phyloP scores from a whole-genome alignment of 2,888 invertebrate species.

The Athalia cordata region DNA sequence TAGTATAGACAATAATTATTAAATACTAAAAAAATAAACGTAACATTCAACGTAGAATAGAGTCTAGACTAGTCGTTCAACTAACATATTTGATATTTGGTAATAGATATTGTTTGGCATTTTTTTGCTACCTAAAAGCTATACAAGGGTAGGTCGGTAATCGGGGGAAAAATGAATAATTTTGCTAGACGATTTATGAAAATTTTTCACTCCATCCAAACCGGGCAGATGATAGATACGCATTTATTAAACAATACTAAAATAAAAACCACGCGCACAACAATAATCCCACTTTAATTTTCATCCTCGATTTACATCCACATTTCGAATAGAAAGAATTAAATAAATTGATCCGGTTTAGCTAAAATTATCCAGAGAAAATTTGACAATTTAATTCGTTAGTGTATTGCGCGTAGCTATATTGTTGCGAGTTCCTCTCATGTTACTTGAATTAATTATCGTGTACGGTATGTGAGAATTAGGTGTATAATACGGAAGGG shows the following conservation, averaged over 20 bases:
- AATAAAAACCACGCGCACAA: too few species aligned
- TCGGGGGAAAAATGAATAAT: not conserved
- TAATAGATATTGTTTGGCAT: slow-evolving; percentile 38
- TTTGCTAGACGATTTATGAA: not conserved
- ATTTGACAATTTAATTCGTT: slow-evolving; percentile 41
- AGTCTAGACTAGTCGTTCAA: slow-evolving; percentile 43
- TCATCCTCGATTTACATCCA: too few species aligned
- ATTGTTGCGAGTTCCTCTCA: not conserved
- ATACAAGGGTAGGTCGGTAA: too few species aligned
- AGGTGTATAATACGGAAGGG: slow-evolving; percentile 13
- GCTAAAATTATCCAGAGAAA: not conserved
- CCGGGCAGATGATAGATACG: too few species aligned
- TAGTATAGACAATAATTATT: slow-evolving; percentile 5
- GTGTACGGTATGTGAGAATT: not conserved
- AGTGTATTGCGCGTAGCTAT: not conserved
- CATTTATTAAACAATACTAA: too few species aligned
- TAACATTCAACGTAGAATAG: slow-evolving; percentile 43
- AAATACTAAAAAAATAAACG: slow-evolving; percentile 32
- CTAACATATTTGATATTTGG: slow-evolving; percentile 35
- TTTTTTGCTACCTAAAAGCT: slow-evolving; percentile 15
- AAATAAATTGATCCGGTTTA: slow-evolving; percentile 32
- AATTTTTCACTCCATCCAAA: too few species aligned
- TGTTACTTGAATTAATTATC: slow-evolving; percentile 41
- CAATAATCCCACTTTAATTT: too few species aligned
- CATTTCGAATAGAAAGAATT: not conserved